phyloP scores from a whole-genome alignment of 2,888 invertebrate species.

The Clepsis dumicolana region DNA sequence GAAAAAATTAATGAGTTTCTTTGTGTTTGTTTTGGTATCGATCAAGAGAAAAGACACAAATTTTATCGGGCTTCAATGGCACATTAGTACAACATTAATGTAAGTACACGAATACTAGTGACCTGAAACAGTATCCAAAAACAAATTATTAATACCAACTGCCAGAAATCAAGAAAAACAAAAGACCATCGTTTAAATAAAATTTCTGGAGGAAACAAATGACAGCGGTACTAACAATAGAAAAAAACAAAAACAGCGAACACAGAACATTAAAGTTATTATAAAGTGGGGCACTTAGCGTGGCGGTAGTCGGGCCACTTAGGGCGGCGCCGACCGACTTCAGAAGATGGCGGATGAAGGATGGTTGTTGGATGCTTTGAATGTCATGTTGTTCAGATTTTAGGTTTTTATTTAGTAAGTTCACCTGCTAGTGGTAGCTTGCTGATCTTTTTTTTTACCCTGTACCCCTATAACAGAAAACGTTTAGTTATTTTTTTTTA shows the following conservation, averaged over 20 bases:
- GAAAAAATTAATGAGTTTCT: neutral
- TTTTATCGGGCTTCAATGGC: neutral
- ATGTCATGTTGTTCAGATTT: constrained; percentile 33
- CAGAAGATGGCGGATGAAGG: constrained; percentile 31
- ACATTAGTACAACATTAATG: neutral
- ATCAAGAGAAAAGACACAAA: neutral
- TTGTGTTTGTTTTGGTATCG: neutral
- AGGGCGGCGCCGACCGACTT: constrained; percentile 40
- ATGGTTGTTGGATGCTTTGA: constrained; percentile 21
- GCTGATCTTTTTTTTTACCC: neutral
- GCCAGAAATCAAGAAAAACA: neutral
- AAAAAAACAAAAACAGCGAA: constrained; percentile 36
- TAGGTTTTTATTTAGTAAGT: neutral
- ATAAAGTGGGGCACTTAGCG: constrained; percentile 43
- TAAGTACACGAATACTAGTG: neutral
- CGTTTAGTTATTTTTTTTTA: no score
- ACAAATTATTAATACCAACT: neutral
- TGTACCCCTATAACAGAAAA: no score
- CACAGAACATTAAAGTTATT: constrained; percentile 42
- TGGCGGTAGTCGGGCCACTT: constrained; percentile 37
- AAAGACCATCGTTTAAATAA: neutral
- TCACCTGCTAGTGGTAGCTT: neutral
- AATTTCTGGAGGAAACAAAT: constrained; percentile 23
- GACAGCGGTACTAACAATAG: constrained; percentile 30
- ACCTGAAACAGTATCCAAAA: neutral